phyloP scores from a whole-genome alignment of 2,113 vertebrate species.

The Recurvirostra avosetta region DNA sequence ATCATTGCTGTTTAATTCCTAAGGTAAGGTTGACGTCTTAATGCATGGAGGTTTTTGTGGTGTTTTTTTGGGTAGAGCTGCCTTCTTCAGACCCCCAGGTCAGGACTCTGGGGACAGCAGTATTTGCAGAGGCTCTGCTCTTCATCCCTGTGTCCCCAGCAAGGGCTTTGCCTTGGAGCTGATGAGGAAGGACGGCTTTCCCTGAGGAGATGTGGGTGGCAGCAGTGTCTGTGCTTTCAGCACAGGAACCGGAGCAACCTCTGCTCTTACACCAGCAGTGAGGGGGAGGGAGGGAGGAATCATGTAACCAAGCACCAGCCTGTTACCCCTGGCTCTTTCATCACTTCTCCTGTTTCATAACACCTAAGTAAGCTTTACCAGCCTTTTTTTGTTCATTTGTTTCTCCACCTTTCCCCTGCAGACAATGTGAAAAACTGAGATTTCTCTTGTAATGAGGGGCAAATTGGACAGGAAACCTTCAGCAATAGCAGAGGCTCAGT shows the following conservation, averaged over 20 bases:
- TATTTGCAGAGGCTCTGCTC: not conserved
- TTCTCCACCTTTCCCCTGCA: not conserved
- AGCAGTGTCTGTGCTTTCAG: not conserved
- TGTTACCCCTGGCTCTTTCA: not conserved
- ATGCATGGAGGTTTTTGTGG: fast-evolving
- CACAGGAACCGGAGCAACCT: not conserved
- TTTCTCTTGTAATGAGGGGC: not conserved
- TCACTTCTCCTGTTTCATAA: not conserved
- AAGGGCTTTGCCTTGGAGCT: not conserved
- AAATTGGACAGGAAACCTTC: not conserved
- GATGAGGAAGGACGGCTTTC: not conserved
- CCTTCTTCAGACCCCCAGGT: not conserved
- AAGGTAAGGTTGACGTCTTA: not conserved
- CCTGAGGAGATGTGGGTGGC: fast-evolving
- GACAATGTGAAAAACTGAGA: not conserved
- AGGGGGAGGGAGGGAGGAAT: not conserved
- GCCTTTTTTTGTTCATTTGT: not conserved
- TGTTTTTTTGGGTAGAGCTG: not conserved
- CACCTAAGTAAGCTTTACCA: not conserved
- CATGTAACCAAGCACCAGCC: not conserved
- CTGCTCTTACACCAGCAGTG: not conserved
- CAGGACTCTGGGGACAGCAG: not conserved
- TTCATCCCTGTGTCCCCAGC: not conserved
- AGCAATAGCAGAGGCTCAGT: not conserved
- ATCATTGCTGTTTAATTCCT: not conserved